Evolutionary conservation across 2,888 invertebrate genomes (phyloP), one percentile per base, ranked within the genome.

Genomic region (Drosophila kokeensis): DNA sequence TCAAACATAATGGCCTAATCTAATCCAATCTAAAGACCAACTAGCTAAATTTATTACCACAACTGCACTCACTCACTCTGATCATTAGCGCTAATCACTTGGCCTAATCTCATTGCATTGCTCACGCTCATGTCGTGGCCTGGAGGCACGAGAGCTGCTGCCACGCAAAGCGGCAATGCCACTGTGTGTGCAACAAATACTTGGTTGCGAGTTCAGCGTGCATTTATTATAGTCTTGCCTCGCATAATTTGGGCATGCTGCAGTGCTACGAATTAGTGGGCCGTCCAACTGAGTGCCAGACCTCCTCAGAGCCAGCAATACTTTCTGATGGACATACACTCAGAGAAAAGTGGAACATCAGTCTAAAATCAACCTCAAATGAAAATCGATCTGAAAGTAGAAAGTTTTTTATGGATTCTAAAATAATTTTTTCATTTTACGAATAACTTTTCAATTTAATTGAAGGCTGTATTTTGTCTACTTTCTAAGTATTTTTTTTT

Each of bases 201-300:
- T 15, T 45, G 15, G 24, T 2, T 45, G 24, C 24, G 24, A 45
- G 45, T 24, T 15, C 15, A 24, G 24, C 13, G 2, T 15, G 24
- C 24, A 49, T 49, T 11, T 49, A 11, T 49, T 18, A 27, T 49
- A 11, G 34, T 13, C 38, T 18, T 45, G 45, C 24, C 24, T 24
- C 45, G 45, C 45, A 79, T 81, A 84, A 82, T 84, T 81, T 77
- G 15, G 48, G 13, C 50, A n/a, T 40, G 54, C 30, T 49, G 34
- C 59, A 66, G 48, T 53, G 64, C 29, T 15, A 5, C 40, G 49
- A 67, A 78, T 60, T 65, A 69, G 59, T 66, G 62, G 70, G 65
- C 55, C 45, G 49, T 59, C 54, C 53, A 11, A 29, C 18, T 40
- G 24, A 21, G 38, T 32, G 42, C 24, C 3, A 30, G 7, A 4